Conservation (phyloP, 2,113 vertebrate species). For the Mus pahari region DNA sequence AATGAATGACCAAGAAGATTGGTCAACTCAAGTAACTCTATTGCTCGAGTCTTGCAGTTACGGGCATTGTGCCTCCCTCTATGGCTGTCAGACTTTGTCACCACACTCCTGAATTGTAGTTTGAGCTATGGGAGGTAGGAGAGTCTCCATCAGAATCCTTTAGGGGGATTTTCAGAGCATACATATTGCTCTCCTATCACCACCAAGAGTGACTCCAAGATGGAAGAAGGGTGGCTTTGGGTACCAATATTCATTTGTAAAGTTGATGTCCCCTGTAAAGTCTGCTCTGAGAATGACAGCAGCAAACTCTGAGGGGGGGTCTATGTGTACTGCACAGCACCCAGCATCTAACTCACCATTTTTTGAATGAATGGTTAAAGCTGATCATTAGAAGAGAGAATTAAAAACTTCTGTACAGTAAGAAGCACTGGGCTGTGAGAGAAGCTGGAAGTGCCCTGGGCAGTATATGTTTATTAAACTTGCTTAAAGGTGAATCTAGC, state of each 20-base stretch:
- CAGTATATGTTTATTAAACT: fast-evolving
- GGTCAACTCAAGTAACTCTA: not conserved
- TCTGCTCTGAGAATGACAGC: not conserved
- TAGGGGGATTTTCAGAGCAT: not conserved
- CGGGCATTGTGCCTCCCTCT: fast-evolving
- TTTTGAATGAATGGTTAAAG: not conserved
- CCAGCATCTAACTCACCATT: not conserved
- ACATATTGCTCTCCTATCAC: fast-evolving
- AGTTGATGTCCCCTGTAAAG: not conserved
- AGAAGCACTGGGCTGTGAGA: not conserved
- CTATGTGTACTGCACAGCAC: not conserved
- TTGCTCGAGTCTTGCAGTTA: not conserved
- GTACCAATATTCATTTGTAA: not conserved
- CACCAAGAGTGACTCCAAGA: not conserved
- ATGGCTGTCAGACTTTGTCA: not conserved
- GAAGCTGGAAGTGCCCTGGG: not conserved
- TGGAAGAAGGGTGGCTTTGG: not conserved
- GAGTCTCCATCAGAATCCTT: not conserved
- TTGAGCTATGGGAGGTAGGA: no score
- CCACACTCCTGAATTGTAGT: not conserved
- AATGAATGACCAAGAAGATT: no score
- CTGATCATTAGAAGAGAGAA: not conserved
- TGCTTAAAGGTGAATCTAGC: not conserved
- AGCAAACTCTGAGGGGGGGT: not conserved
- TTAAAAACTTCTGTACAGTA: not conserved